These are phyloP conservation scores for Calephelis perditalis DNA, from an alignment of 2,888 invertebrate genomes.

Conservation along the genomic window DNA sequence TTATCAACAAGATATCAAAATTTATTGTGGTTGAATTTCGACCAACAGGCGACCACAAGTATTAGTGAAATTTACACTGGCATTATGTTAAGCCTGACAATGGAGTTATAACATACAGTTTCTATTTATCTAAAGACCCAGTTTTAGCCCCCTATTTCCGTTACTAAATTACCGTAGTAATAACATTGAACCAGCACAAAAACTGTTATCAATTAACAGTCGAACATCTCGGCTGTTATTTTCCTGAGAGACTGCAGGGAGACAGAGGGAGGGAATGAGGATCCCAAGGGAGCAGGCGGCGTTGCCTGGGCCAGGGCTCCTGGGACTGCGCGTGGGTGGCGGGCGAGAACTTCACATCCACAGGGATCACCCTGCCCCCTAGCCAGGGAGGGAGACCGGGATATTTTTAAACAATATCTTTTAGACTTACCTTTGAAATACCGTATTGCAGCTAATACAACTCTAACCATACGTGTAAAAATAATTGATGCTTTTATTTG, in stretches of 20 bases:
- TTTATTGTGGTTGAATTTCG: no score
- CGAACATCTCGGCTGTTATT: slow-evolving; percentile 61
- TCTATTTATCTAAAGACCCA: no score
- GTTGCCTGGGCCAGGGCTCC: slow-evolving; percentile 65
- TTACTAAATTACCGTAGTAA: neutral
- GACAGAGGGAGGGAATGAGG: slow-evolving; percentile 39
- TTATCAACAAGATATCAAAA: no score
- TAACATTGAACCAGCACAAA: slow-evolving; percentile 19
- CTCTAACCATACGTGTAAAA: neutral
- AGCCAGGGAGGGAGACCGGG: slow-evolving; percentile 48
- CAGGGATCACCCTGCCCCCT: slow-evolving; percentile 51
- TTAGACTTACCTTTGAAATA: slow-evolving; percentile 17
- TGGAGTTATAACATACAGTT: no score
- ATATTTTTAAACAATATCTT: slow-evolving; percentile 64
- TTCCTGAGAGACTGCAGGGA: slow-evolving; percentile 53
- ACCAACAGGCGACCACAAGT: no score
- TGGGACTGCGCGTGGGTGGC: slow-evolving; percentile 66
- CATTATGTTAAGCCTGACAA: no score
- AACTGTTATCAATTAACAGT: slow-evolving; percentile 61
- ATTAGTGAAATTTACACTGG: no score
- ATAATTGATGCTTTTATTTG: no score
- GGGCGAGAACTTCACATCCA: slow-evolving; percentile 67
- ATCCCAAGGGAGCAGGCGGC: slow-evolving; percentile 68
- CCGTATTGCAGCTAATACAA: slow-evolving; percentile 7
- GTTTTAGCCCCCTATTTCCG: neutral